Conservation (phyloP, 2,888 invertebrate genomes). For the Orchesellides sinensis region DNA sequence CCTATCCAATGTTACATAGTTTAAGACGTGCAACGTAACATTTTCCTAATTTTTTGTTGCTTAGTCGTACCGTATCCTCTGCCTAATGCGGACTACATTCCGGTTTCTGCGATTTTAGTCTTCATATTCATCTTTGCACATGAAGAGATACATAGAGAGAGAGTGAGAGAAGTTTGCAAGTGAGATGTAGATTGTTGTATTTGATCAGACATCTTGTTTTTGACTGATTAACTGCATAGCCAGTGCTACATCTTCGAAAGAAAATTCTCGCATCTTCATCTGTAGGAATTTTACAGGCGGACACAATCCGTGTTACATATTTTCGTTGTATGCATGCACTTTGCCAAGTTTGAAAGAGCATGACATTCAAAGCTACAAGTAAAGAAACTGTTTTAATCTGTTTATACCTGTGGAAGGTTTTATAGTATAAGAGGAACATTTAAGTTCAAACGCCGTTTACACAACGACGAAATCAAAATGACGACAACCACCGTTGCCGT, state of each 20-base stretch:
- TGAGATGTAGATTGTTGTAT: neutral
- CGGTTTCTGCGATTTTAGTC: neutral
- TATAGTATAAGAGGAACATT: no score
- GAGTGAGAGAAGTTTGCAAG: no score
- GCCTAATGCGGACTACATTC: neutral
- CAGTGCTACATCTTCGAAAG: neutral
- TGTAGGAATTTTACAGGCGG: neutral
- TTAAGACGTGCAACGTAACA: neutral
- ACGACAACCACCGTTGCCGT: neutral
- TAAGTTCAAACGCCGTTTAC: no score
- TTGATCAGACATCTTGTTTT: neutral
- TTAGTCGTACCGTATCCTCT: no score
- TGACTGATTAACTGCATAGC: no score
- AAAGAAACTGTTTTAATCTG: no score
- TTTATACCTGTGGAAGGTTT: no score
- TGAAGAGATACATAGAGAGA: no score
- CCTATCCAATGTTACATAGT: neutral
- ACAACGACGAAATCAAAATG: conserved; percentile 30
- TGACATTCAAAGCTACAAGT: neutral
- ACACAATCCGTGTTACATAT: neutral
- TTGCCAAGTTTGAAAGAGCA: neutral
- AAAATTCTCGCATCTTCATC: neutral
- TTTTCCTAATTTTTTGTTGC: neutral
- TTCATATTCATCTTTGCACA: neutral
- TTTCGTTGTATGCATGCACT: neutral